Conservation (phyloP, 1,140 invertebrate genomes). For the Neodiprion lecontei region DNA sequence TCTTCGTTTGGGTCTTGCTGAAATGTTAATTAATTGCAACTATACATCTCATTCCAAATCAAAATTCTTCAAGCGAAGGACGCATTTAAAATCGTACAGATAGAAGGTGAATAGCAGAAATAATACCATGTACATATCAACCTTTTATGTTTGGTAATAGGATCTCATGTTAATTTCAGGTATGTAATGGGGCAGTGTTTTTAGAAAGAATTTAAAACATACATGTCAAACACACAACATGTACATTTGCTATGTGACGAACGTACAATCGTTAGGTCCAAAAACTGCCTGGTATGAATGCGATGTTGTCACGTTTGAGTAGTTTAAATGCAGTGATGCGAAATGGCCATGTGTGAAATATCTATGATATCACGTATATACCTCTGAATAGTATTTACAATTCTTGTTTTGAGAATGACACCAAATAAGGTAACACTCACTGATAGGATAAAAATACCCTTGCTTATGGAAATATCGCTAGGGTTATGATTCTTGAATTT, state of each 20-base stretch:
- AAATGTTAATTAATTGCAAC: constrained; percentile 14
- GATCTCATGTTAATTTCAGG: too few relatives aligned
- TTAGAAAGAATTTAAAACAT: too few relatives aligned
- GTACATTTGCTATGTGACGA: background rate
- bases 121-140: too few relatives aligned
- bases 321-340: background rate
- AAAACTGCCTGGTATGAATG: background rate
- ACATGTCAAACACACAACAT: background rate
- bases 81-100: too few relatives aligned
- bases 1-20: constrained; percentile 91
- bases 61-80: too few relatives aligned
- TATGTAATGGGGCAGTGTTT: too few relatives aligned
- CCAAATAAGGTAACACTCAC: background rate
- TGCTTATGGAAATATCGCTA: too few relatives aligned
- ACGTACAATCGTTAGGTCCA: background rate
- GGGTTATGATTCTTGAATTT: too few relatives aligned
- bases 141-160: too few relatives aligned
- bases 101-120: too few relatives aligned
- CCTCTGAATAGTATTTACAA: background rate
- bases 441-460: background rate
- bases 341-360: background rate
- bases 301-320: background rate
- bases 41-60: too few relatives aligned
- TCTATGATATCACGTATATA: background rate
- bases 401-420: background rate